Evolutionary conservation across 2,888 invertebrate genomes (phyloP), one percentile per base, ranked within the genome.

Genomic region (Chaitophorus viminalis): DNA sequence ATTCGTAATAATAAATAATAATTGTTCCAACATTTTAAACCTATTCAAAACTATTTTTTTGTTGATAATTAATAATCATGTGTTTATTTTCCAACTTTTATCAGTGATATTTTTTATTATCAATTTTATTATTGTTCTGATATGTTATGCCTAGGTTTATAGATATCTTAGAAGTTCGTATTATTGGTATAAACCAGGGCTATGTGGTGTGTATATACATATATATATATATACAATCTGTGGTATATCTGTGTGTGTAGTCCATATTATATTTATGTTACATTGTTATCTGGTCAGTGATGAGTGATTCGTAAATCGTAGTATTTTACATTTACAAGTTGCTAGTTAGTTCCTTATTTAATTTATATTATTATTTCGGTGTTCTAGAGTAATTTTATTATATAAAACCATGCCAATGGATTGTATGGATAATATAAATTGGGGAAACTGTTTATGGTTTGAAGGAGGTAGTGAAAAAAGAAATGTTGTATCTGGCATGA

Each of bases 401-500:
- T 14, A 83, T 60, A 21, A 60, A 60, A 60, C 8, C 21, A 76
- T 87, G 39, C 74, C 79, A 54, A 81, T 87, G 81, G 87, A 81
- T 33, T 94, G 95, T 91, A 93, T 96, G 79, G 97, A 97, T 90
- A 96, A 95, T 92, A 91, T 96, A 85, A 94, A 94, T 89, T 93
- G 96, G 91, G 95, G 95, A 1, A 93, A 94, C 29, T 96, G 96
- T 92, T 94, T 97, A 90, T 97, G 96, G 94, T 95, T 97, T 90
- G 97, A 98, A 91, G 85, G 86, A 39, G 94, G 95, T 90, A 95
- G 96, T 29, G 96, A 97, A 90, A 95, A 95, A 91, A 93, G 98
- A 90, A 99, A 99, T 92, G 94, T 96, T 72, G 92, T 97, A 88
- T 95, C 96, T 8, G 95, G 99, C 3, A 94, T 98, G 90, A 91